Base-by-base conservation (phyloP, 2,888 invertebrate species). In the Cerceris ruficornis region DNA sequence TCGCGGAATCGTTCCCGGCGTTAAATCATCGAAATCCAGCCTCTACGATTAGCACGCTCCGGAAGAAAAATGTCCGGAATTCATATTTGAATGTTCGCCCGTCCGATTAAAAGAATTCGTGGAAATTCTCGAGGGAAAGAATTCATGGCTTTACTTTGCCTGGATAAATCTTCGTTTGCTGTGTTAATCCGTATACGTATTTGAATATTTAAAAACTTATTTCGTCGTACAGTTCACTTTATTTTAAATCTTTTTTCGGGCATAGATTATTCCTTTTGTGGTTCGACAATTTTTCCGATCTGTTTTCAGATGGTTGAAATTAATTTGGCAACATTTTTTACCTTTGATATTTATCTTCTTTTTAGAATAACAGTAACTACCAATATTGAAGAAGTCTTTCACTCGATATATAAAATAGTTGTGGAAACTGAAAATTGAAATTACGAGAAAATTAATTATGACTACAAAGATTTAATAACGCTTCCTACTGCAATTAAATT, bases 21-120 rank as follows among this genome's bases (percentile, higher is more conserved):
- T 78, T 74, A 80, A 83, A 70, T 66, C 71, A 60, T 71, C 54
- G 68, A 72, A 82, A 75, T 77, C 77, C 52, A 49, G 55, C 64
- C 59, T 62, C 52, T 59, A 68, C 55, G 50, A 61, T 60, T 61
- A 69, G 9, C 42, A 15, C 74, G 72, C 46, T 5, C 41, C 46
- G 39, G 57, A 68, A 61, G 61, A 62, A 64, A 60, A 46, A 60
- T 46, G 9, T 28, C 5, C 14, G 43, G 13, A 46, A 60, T 43
- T 60, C 43, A 17, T 17, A 14, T 14, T 7, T 0, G 14, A 60
- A 43, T n/a, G 41, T 39, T 58, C 14, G 41, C 7, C n/a, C 41
- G 6, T 14, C 17, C 58, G 41, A 41, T 41, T 58, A 13, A 13
- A 41, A 41, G 9, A 43, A 60, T 46, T 46, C 60, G 41, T n/a